Base-by-base conservation (phyloP, 2,888 invertebrate genomes). In the Tanypteryx hageni region DNA sequence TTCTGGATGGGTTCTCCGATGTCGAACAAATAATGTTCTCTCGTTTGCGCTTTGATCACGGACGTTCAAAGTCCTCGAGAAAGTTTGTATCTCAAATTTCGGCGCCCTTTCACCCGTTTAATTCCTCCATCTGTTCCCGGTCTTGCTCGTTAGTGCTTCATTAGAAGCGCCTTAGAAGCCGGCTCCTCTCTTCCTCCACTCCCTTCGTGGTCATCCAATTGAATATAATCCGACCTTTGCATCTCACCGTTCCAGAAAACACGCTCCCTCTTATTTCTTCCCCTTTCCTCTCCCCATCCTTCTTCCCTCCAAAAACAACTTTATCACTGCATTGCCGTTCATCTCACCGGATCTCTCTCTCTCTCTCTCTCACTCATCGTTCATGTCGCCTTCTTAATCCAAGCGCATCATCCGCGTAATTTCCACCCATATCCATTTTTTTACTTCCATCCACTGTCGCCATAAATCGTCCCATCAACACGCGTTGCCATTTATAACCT, bases 141-240 rank as follows among this genome's bases (percentile, higher is more conserved):
- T 89, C 61, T 89, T 89, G 89, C 89, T 89, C 89, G 89, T 89
- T 56, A 89, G 68, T 89, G 89, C 89, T 89, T 89, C 89, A 89
- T 89, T 89, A 89, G 89, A 89, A 68, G 44, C 61, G 86, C 86
- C 86, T 61, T 86, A 58, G 59, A 86, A 86, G 31, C 82, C 82
- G 44, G 82, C 61, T 61, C 3, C 59, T 18, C 59, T 59, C 76
- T 57, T 59, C 22, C 59, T 13, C 9, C 27, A 16, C 27, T 18
- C 59, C 86, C 86, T 61, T 16, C 31, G 86, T 59, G 86, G 86
- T 86, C 86, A 86, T 86, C 86, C 86, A 86, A 86, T 86, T 61
- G 86, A 86, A 86, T 86, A 59, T 86, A 86, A 86, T 86, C 86
- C 61, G 86, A 13, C 86, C 86, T 86, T 86, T 61, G n/a, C 86